phyloP scores from a whole-genome alignment of 2,888 invertebrate species.

The Drosophila trichaetosa region DNA sequence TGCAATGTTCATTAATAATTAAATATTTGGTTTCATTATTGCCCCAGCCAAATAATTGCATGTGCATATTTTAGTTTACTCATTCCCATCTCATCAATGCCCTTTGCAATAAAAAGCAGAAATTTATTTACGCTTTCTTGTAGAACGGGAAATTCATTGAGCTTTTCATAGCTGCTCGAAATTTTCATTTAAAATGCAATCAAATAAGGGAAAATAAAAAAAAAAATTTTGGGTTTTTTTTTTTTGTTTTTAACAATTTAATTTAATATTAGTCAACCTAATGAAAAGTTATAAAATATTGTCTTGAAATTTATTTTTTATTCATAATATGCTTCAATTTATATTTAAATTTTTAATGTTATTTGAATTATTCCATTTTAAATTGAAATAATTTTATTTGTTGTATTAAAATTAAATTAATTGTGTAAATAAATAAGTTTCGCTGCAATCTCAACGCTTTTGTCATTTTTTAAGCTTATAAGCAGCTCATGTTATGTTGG shows the following conservation, averaged over 20 bases:
- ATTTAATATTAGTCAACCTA: too few species aligned
- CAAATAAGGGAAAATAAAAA: too few species aligned
- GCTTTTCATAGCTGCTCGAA: too few species aligned
- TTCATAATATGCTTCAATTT: background rate
- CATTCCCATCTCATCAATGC: background rate
- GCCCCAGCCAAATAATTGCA: background rate
- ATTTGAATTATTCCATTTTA: background rate
- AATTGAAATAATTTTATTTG: background rate
- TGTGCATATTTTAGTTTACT: background rate
- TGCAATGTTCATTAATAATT: background rate
- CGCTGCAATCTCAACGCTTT: background rate
- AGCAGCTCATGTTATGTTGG: background rate
- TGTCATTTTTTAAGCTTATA: slow-evolving; percentile 3
- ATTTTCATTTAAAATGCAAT: too few species aligned
- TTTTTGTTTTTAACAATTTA: too few species aligned
- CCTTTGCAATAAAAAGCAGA: background rate
- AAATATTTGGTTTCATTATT: background rate
- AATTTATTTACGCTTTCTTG: background rate
- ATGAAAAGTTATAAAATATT: too few species aligned
- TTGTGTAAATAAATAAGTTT: background rate
- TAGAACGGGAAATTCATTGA: background rate
- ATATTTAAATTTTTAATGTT: background rate
- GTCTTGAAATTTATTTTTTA: too few species aligned
- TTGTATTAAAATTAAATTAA: background rate
- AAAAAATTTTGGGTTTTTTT: too few species aligned